A percentile compares a stretch with the other conserved stretches of the same genome.
phyloP scores from a whole-genome alignment of 1,140 invertebrate genomes.

The Caenorhabditis inopinata region DNA sequence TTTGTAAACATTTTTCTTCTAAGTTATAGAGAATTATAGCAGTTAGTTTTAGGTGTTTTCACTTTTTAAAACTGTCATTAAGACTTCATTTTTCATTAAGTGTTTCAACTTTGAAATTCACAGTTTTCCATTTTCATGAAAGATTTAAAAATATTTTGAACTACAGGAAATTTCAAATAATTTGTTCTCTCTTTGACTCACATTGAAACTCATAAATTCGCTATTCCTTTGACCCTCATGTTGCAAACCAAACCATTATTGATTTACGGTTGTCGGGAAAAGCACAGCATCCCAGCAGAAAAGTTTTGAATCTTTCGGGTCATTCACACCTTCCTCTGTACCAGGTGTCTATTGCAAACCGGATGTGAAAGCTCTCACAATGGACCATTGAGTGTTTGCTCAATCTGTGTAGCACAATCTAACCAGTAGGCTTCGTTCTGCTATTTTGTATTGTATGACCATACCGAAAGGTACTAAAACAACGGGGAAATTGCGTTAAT shows the following conservation, averaged over 20 bases:
- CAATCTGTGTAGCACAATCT: background rate
- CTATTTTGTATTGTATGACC: slow-evolving; percentile 1
- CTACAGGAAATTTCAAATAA: too few relatives aligned
- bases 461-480: slow-evolving; percentile 19
- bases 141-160: too few relatives aligned
- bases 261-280: slow-evolving; percentile 17
- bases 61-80: too few relatives aligned
- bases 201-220: slow-evolving; percentile 11
- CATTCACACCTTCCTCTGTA: background rate
- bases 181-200: background rate
- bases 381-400: background rate
- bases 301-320: background rate
- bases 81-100: too few relatives aligned
- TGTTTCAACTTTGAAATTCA: too few relatives aligned
- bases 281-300: background rate
- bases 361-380: background rate
- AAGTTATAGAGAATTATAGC: too few relatives aligned
- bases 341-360: slow-evolving; percentile 11
- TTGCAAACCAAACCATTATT: slow-evolving; percentile 17
- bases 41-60: too few relatives aligned
- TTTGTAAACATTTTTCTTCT: too few relatives aligned
- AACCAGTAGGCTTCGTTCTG: background rate
- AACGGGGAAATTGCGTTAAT: slow-evolving; percentile 19
- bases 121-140: too few relatives aligned
- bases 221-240: background rate